Conservation (phyloP, 2,797 vertebrate species). For the Capromys pilorides region DNA sequence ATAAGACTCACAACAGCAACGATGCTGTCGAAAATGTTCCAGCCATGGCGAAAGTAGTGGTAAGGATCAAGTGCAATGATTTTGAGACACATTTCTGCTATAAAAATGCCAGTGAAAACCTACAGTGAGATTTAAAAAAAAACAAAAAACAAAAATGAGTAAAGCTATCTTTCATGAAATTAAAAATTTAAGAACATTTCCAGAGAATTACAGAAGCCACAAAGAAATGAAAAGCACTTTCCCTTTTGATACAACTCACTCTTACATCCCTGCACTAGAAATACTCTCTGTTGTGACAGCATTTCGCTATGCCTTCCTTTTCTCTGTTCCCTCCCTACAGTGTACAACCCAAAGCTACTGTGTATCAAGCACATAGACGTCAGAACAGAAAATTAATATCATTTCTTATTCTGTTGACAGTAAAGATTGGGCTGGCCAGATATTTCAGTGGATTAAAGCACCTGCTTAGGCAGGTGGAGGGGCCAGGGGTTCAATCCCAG, state of each 20-base stretch:
- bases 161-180: not conserved
- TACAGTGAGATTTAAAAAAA: slow-evolving; percentile 60
- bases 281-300: too few species aligned
- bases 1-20: slow-evolving; percentile 82
- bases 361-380: not conserved
- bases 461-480: too few species aligned
- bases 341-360: not conserved
- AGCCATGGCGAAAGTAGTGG: slow-evolving; percentile 84
- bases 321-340: not conserved
- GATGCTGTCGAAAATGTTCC: slow-evolving; percentile 86
- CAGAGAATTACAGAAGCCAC: not conserved
- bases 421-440: not conserved
- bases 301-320: not conserved
- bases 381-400: not conserved
- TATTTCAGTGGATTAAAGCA: too few species aligned
- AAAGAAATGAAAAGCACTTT: not conserved
- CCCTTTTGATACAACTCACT: too few species aligned
- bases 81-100: slow-evolving; percentile 85
- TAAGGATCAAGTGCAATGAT: slow-evolving; percentile 86
- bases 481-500: too few species aligned
- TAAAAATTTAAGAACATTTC: not conserved
- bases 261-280: not conserved
- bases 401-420: slow-evolving; percentile 13
- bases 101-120: slow-evolving; percentile 85
- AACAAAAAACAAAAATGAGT: slow-evolving; percentile 16